Conservation (phyloP, 2,113 vertebrate species). For the Oplegnathus fasciatus region DNA sequence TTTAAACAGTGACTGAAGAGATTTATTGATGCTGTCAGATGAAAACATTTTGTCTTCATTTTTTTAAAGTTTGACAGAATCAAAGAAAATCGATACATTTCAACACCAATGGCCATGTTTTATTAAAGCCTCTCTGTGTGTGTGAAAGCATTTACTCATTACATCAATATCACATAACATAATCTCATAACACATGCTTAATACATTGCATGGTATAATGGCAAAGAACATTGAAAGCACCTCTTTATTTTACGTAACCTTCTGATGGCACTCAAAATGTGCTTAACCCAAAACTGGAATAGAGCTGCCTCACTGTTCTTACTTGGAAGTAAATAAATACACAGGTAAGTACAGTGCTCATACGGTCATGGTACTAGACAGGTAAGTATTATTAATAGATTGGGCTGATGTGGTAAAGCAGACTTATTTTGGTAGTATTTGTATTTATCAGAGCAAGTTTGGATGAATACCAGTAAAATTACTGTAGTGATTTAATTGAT, state of each 20-base stretch:
- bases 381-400: neutral
- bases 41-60: constrained; percentile 9
- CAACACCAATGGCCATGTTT: neutral
- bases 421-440: neutral
- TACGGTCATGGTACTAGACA: neutral
- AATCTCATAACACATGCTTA: neutral
- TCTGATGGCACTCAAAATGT: neutral
- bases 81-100: neutral
- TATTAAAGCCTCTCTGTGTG: neutral
- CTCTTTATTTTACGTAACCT: neutral
- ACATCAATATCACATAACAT: neutral
- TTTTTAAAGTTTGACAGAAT: constrained; percentile 2
- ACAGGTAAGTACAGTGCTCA: neutral
- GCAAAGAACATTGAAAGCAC: neutral
- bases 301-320: neutral
- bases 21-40: constrained; percentile 26
- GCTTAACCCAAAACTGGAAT: neutral
- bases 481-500: neutral
- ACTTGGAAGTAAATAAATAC: neutral
- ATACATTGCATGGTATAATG: neutral
- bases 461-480: neutral
- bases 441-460: neutral
- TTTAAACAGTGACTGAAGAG: constrained; percentile 26
- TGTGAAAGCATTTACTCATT: neutral
- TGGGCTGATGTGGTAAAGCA: neutral